Percentiles rank a stretch among this genome's conserved stretches.
phyloP scores from a whole-genome alignment of 2,797 vertebrate species.

The Phoebastria nigripes region DNA sequence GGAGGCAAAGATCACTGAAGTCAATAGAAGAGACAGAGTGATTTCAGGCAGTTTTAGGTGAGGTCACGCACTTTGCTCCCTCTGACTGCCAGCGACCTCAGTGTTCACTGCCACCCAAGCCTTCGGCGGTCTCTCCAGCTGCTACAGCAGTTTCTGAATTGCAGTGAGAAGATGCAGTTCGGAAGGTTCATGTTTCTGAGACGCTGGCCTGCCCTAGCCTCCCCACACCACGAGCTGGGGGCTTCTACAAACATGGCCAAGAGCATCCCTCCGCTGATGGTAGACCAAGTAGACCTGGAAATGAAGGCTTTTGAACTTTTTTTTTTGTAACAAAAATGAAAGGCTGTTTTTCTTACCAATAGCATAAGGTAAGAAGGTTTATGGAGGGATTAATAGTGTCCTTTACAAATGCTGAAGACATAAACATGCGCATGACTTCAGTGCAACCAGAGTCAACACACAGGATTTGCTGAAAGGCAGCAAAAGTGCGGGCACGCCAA shows the following conservation, averaged over 20 bases:
- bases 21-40: neutral
- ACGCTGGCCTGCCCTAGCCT: neutral
- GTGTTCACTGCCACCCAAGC: neutral
- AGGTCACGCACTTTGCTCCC: neutral
- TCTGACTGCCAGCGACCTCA: neutral
- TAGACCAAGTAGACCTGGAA: neutral
- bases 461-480: neutral
- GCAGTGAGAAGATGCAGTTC: neutral
- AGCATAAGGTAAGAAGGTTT: neutral
- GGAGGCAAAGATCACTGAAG: neutral
- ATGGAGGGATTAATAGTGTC: neutral
- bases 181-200: neutral
- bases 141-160: neutral
- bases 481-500: fast-evolving
- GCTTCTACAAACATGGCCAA: neutral
- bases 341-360: neutral
- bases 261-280: neutral
- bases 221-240: fast-evolving
- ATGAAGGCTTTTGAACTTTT: neutral
- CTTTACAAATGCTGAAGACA: neutral
- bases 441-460: neutral
- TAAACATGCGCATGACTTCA: fast-evolving
- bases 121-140: neutral
- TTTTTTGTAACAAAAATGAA: neutral
- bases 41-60: neutral